These are phyloP conservation scores for Mixornis gularis DNA, from an alignment of 2,113 vertebrate genomes.

Conservation along the genomic window DNA sequence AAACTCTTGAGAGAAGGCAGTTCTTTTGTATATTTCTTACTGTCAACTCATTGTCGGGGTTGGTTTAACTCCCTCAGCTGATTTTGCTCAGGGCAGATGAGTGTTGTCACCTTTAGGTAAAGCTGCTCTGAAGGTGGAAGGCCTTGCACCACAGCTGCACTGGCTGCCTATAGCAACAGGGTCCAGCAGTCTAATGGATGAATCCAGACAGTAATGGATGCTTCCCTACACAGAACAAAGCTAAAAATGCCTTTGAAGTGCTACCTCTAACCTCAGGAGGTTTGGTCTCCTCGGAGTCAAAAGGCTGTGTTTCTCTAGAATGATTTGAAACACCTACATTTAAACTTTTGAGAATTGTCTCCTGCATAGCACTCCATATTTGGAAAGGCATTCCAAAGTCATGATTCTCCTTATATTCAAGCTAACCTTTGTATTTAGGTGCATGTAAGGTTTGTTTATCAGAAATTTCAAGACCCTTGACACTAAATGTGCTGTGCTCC, in stretches of 20 bases:
- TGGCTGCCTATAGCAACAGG: background rate
- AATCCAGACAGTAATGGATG: background rate
- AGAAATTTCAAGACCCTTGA: background rate
- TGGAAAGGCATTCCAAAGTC: background rate
- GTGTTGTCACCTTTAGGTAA: background rate
- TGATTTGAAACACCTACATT: background rate
- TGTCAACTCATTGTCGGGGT: background rate
- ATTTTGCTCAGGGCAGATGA: background rate
- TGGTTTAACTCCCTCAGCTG: background rate
- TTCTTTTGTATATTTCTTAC: background rate
- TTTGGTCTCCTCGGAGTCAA: background rate
- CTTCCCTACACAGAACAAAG: background rate
- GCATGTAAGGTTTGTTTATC: background rate
- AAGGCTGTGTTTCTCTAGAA: background rate
- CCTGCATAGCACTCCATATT: fast-evolving
- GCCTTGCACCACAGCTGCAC: fast-evolving
- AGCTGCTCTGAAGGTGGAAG: background rate
- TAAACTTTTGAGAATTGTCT: background rate
- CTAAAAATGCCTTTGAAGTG: background rate
- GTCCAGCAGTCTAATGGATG: background rate
- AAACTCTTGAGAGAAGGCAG: background rate
- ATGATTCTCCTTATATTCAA: background rate
- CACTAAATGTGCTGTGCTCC: background rate
- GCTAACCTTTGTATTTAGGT: background rate
- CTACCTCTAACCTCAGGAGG: background rate